phyloP scores from a whole-genome alignment of 2,888 invertebrate genomes.

The Chrysopilus asiliformis region DNA sequence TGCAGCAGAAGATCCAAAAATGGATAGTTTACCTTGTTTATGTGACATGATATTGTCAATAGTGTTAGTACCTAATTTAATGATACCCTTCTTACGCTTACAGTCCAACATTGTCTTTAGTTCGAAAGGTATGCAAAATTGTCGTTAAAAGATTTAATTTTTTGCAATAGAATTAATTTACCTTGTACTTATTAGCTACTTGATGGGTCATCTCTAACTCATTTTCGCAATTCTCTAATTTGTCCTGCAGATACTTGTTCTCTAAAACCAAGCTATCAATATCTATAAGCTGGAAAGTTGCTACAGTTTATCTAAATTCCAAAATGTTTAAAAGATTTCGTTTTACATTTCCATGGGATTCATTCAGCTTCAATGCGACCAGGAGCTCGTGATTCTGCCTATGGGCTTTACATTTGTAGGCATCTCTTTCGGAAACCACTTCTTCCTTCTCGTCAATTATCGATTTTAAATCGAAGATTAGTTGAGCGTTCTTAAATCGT shows the following conservation, averaged over 20 bases:
- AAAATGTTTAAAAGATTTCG: conserved; percentile 1
- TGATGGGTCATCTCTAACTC: conserved; percentile 64
- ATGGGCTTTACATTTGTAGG: conserved; percentile 71
- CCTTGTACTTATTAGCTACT: conserved; percentile 62
- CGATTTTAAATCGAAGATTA: conserved; percentile 62
- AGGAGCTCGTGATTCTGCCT: conserved; percentile 68
- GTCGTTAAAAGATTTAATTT: neutral
- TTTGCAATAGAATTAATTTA: conserved; percentile 22
- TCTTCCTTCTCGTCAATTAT: conserved; percentile 79
- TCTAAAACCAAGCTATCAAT: conserved; percentile 68
- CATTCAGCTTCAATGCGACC: conserved; percentile 43
- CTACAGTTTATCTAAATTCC: neutral
- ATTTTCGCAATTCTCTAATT: conserved; percentile 61
- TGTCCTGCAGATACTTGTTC: conserved; percentile 73
- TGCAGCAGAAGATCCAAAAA: too few relatives aligned
- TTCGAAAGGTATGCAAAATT: conserved; percentile 2
- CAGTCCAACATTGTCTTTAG: conserved; percentile 52
- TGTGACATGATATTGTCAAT: conserved; percentile 63
- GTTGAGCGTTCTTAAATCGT: conserved; percentile 48
- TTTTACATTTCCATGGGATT: conserved; percentile 27
- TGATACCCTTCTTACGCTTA: conserved; percentile 56
- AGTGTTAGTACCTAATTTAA: conserved; percentile 51
- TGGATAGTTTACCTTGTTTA: conserved; percentile 53
- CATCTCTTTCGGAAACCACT: conserved; percentile 63
- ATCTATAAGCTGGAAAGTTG: conserved; percentile 44